Conservation (phyloP, 2,888 invertebrate species). For the Ariolimax columbianus region DNA sequence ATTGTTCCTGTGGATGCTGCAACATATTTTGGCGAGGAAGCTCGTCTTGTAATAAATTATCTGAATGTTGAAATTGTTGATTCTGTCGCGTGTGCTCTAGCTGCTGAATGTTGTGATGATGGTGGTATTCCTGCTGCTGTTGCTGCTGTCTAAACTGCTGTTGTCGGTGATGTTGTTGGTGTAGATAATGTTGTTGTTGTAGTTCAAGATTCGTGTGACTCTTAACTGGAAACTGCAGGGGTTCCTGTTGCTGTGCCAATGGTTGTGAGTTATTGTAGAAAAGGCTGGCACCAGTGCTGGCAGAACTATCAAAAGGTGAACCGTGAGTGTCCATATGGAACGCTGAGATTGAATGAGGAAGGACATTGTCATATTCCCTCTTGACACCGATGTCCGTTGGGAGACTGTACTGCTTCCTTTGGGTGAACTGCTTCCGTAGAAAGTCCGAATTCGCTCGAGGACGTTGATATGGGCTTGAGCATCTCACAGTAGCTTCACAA, state of each 20-base stretch:
- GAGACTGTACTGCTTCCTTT: constrained; percentile 22
- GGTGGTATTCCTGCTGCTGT: constrained; percentile 15
- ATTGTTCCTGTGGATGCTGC: neutral
- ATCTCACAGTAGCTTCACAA: neutral
- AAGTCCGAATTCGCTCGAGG: constrained; percentile 29
- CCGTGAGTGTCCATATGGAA: neutral
- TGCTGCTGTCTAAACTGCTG: constrained; percentile 18
- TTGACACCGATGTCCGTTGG: constrained; percentile 7
- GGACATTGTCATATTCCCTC: neutral
- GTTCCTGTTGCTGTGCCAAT: neutral
- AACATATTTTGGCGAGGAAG: neutral
- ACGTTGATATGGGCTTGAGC: constrained; percentile 39
- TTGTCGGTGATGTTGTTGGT: constrained; percentile 14
- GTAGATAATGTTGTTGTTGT: constrained; percentile 18
- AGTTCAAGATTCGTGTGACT: neutral
- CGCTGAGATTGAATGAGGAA: neutral
- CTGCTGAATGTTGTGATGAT: neutral
- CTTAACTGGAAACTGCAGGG: too few relatives aligned
- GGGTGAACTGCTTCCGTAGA: constrained; percentile 13
- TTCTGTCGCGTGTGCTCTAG: neutral
- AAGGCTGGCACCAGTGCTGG: neutral
- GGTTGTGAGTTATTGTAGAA: neutral
- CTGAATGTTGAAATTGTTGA: neutral
- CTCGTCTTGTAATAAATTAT: neutral
- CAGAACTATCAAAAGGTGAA: neutral